Evolutionary conservation across 2,888 invertebrate genomes (phyloP), one percentile per base, ranked within the genome.

Genomic region (Auanema sp.): DNA sequence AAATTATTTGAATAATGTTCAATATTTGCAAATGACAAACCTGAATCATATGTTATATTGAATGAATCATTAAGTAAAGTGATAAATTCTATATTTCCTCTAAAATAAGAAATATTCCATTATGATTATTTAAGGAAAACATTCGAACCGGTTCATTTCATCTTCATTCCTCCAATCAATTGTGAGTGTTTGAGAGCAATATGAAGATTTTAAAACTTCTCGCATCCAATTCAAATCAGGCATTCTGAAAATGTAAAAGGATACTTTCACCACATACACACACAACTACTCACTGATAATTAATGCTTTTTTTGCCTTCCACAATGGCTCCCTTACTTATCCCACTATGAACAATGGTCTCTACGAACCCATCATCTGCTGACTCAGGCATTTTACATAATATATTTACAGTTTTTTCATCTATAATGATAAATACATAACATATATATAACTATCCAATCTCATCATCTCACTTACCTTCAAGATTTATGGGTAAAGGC

Each of bases 141-240:
- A 5, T 33, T 33, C 33, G 33, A 16, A 52, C 52, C 52, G n/a
- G 21, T 52, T 61, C 0, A 41, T 0, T 33, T 66, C 70, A 8
- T 69, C 66, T 14, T 33, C 42, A 21, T 60, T 58, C 14, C 60
- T 66, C 73, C 73, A 74, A 41, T 51, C 61, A 33, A 71, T 60
- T 18, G 66, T 61, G 33, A 74, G 41, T 1, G 65, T 71, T 57
- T 74, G 73, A 0, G 57, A 50, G 42, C 73, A 74, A 5, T 69
- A 50, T 11, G 68, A 67, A 4, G 62, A 58, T 18, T 66, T 52
- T 4, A 74, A 60, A 10, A 69, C 10, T 58, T 74, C 73, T 21
- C 66, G 65, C 1, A 74, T 62, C 53, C 68, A 67, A 42, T 58
- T 66, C 4, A 74, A 50, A 41, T 74, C 73, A 12, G 47, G 52